A percentile compares a stretch with the other conserved stretches of the same genome.
phyloP scores from a whole-genome alignment of 2,113 vertebrate species.

The Oxyura jamaicensis region DNA sequence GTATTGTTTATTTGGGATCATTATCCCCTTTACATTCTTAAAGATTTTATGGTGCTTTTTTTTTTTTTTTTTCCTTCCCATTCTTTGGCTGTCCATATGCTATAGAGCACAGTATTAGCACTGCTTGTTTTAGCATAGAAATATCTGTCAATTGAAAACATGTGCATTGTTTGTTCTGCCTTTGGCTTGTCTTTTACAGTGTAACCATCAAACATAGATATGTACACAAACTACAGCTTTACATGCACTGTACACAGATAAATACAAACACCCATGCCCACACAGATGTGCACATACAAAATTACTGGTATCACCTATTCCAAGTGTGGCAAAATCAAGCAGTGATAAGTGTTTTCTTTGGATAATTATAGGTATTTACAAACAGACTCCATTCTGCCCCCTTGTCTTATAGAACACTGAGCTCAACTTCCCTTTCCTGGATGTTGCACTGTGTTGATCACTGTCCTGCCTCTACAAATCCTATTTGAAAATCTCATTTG shows the following conservation, averaged over 20 bases:
- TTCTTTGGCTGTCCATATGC: background rate
- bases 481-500: slow-evolving; percentile 77
- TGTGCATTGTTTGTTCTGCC: slow-evolving; percentile 24
- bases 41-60: background rate
- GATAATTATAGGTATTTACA: slow-evolving; percentile 71
- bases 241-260: background rate
- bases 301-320: slow-evolving; percentile 43
- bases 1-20: slow-evolving; percentile 1
- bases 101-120: background rate
- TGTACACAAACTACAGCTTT: background rate
- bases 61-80: background rate
- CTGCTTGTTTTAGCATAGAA: slow-evolving; percentile 12
- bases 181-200: slow-evolving; percentile 26
- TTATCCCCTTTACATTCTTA: slow-evolving; percentile 27
- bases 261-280: background rate
- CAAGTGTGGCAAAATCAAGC: slow-evolving; percentile 67
- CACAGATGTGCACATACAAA: background rate
- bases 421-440: slow-evolving; percentile 45
- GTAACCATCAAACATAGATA: background rate
- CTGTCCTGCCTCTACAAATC: slow-evolving; percentile 71
- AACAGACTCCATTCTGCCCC: slow-evolving; percentile 66
- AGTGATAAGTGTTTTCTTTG: slow-evolving; percentile 63
- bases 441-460: slow-evolving; percentile 57
- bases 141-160: slow-evolving; percentile 14
- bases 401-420: slow-evolving; percentile 39